Evolutionary conservation across 2,888 invertebrate species (phyloP).

Genomic region (Ctenicera cuprea): DNA sequence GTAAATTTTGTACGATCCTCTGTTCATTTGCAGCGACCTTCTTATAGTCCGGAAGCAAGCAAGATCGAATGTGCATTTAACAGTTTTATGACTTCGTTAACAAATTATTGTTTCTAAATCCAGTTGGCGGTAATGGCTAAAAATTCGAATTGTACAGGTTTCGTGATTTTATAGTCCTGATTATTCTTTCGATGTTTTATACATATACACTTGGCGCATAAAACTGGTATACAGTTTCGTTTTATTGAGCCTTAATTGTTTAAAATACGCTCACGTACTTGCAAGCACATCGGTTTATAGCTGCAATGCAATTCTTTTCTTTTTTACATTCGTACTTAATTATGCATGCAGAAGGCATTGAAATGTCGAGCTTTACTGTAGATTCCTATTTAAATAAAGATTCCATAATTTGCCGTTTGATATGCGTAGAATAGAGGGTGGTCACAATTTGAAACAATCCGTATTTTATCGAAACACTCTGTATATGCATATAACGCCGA

Average conservation of each 20-base stretch:
- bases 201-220: constrained; percentile 19
- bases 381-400: no score
- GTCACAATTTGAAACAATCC: no score
- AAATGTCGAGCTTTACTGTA: neutral
- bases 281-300: constrained; percentile 5
- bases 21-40: neutral
- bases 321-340: neutral
- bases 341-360: neutral
- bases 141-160: constrained; percentile 29
- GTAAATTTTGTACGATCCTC: no score
- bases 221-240: constrained; percentile 22
- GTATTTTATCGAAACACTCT: no score
- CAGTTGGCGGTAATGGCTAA: constrained; percentile 17
- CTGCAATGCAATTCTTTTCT: neutral
- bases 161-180: constrained; percentile 21
- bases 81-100: constrained; percentile 20
- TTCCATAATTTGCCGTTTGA: no score
- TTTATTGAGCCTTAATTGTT: constrained; percentile 32
- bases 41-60: constrained; percentile 8
- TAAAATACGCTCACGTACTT: constrained; percentile 29
- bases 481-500: no score
- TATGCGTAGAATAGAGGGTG: no score
- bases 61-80: constrained; percentile 3
- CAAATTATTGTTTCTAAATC: constrained; percentile 18
- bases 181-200: constrained; percentile 29